phyloP scores from a whole-genome alignment of 2,797 vertebrate genomes.

The Notamacropus eugenii region DNA sequence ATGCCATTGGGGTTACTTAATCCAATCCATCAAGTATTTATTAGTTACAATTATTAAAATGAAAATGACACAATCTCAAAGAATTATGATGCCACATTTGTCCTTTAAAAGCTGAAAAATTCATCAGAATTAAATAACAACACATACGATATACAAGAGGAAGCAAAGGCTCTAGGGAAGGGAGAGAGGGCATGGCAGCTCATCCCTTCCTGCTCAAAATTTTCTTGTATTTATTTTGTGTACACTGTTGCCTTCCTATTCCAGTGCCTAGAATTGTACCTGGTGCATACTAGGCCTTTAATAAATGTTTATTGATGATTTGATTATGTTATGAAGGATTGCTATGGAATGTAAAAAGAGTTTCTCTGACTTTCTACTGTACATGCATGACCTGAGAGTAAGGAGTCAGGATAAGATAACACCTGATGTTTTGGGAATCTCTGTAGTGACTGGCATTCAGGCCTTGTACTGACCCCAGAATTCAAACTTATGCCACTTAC shows the following conservation, averaged over 20 bases:
- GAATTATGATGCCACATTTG: background rate
- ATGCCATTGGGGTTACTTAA: background rate
- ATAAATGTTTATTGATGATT: background rate
- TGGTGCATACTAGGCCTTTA: background rate
- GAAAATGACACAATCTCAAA: background rate
- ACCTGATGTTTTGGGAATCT: background rate
- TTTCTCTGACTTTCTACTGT: background rate
- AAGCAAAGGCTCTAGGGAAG: background rate
- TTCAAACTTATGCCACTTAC: conserved; percentile 1
- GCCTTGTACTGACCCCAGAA: background rate
- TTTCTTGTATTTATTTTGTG: background rate
- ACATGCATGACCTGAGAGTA: background rate
- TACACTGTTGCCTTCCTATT: background rate
- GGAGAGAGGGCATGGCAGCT: background rate
- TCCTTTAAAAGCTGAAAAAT: background rate
- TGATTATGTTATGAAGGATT: background rate
- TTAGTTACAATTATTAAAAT: background rate
- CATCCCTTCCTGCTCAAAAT: background rate
- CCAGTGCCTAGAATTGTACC: background rate
- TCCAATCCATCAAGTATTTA: background rate
- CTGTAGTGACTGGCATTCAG: background rate
- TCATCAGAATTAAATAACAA: background rate
- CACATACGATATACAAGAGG: background rate
- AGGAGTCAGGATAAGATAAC: too few species aligned
- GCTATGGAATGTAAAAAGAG: background rate